Evolutionary conservation across 2,888 invertebrate genomes (phyloP).

Genomic region (Bombylius major): DNA sequence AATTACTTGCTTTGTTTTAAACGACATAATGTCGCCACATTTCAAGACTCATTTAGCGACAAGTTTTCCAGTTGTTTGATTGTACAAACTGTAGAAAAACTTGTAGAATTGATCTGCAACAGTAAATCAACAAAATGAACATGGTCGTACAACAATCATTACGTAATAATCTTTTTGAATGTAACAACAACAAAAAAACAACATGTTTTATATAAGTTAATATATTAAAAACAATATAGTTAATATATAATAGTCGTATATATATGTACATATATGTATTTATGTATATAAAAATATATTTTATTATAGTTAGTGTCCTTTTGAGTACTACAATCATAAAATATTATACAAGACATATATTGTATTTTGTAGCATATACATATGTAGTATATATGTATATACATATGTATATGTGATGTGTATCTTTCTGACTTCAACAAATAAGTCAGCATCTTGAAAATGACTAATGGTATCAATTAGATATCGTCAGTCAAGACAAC

Average conservation of each 20-base stretch:
- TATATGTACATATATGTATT: too few relatives aligned
- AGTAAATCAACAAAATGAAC: background rate
- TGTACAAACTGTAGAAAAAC: conserved; percentile 3
- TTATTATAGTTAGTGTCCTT: background rate
- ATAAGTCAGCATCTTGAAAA: background rate
- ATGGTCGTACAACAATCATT: background rate
- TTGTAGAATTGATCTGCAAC: conserved; percentile 9
- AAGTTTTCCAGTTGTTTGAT: conserved; percentile 8
- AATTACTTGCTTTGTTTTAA: conserved; percentile 1
- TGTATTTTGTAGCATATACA: too few relatives aligned
- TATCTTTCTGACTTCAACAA: background rate
- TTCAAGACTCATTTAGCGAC: conserved; percentile 4
- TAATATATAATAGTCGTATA: too few relatives aligned
- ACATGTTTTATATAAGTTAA: too few relatives aligned
- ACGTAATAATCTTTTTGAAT: background rate
- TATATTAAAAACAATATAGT: too few relatives aligned
- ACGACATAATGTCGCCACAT: conserved; percentile 9
- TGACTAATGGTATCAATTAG: background rate
- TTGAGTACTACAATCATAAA: background rate
- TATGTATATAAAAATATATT: too few relatives aligned
- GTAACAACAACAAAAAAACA: too few relatives aligned
- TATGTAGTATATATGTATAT: too few relatives aligned
- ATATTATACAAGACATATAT: too few relatives aligned
- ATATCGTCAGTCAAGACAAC: background rate
- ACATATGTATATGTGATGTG: too few relatives aligned